Conservation (phyloP, 1,140 invertebrate genomes). For the Atta texana region DNA sequence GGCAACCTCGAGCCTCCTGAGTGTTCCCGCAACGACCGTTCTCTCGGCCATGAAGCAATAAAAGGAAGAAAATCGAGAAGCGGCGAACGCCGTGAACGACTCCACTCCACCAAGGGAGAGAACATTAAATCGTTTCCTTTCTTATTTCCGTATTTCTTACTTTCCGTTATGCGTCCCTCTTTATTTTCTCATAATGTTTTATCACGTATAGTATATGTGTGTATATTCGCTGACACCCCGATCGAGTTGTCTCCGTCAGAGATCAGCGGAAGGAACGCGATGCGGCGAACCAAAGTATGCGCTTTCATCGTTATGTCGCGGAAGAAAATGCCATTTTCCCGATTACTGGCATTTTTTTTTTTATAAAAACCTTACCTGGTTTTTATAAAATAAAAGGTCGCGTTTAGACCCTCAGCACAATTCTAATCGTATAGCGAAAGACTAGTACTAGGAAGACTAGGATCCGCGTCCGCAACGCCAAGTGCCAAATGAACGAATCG, state of each 20-base stretch:
- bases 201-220: neutral
- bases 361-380: neutral
- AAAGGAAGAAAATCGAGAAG: conserved; percentile 62
- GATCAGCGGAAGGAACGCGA: neutral
- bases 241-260: neutral
- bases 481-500: conserved; percentile 68
- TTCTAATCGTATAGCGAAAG: neutral
- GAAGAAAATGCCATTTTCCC: neutral
- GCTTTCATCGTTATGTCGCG: neutral
- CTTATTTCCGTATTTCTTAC: neutral
- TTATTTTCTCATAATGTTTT: neutral
- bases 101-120: neutral
- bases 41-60: conserved; percentile 70
- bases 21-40: conserved; percentile 41
- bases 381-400: too few species aligned
- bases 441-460: neutral
- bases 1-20: conserved; percentile 16
- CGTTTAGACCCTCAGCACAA: neutral
- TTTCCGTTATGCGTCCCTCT: neutral
- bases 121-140: neutral
- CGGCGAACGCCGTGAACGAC: conserved; percentile 36
- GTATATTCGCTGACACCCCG: neutral
- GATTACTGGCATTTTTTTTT: neutral
- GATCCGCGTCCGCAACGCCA: conserved; percentile 25
- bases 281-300: neutral